Evolutionary conservation across 2,797 vertebrate genomes (phyloP).

Genomic region (Microctenopoma stevenorrisi): DNA sequence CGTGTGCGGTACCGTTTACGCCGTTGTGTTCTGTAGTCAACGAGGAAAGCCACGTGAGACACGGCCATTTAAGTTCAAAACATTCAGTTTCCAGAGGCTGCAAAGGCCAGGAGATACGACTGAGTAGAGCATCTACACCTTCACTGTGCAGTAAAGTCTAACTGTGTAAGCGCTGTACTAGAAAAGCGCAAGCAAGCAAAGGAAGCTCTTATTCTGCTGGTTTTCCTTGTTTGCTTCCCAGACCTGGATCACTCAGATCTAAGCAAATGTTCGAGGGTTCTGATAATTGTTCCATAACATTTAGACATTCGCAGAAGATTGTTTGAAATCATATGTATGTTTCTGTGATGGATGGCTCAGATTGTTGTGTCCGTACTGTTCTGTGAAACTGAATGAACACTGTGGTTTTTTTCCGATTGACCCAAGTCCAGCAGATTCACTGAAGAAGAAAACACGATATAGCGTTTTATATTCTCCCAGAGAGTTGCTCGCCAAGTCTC

Average conservation of each 20-base stretch:
- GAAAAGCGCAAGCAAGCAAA: constrained; percentile 15
- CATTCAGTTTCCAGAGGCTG: not conserved
- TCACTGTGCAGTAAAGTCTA: not conserved
- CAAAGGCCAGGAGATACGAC: not conserved
- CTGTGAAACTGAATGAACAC: not conserved
- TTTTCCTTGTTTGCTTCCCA: not conserved
- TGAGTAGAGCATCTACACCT: not conserved
- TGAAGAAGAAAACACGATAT: not conserved
- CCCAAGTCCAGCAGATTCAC: constrained; percentile 19
- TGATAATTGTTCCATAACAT: not conserved
- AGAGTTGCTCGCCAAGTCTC: constrained; percentile 43
- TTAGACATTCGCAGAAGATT: not conserved
- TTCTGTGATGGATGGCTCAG: not conserved
- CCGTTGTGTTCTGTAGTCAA: constrained; percentile 60
- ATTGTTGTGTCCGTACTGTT: not conserved
- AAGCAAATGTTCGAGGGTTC: not conserved
- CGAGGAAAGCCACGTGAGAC: not conserved
- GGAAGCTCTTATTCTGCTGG: not conserved
- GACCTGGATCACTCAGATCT: constrained; percentile 28
- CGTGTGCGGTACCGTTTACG: constrained; percentile 21
- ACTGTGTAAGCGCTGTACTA: not conserved
- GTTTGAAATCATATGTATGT: not conserved
- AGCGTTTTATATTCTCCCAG: constrained; percentile 12
- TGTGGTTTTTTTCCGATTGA: constrained; percentile 4
- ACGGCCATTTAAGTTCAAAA: not conserved